Conservation (phyloP, 2,113 vertebrate species). For the Hucho hucho region DNA sequence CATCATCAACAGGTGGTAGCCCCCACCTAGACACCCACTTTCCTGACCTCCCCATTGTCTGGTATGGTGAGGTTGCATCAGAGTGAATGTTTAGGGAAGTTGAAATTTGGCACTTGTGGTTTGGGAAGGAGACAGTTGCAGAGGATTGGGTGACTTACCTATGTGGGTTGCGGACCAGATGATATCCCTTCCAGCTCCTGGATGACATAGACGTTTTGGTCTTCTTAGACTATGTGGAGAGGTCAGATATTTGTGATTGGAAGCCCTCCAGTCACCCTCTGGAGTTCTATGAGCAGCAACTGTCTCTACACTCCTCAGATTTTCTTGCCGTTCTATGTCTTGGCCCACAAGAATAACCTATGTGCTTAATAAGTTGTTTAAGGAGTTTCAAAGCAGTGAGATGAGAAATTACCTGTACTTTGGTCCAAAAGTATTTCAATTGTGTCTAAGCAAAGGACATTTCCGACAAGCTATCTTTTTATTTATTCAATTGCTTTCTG, state of each 20-base stretch:
- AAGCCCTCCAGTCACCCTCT: neutral
- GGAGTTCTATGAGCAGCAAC: neutral
- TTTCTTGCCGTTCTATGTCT: neutral
- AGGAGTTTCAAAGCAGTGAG: neutral
- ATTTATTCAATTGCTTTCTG: constrained; percentile 2
- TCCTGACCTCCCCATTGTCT: neutral
- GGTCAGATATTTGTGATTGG: neutral
- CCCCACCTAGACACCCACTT: constrained; percentile 40
- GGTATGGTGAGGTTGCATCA: neutral
- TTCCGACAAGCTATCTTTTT: neutral
- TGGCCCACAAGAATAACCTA: neutral
- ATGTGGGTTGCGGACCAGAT: neutral
- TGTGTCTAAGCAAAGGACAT: neutral
- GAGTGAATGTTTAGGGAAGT: neutral
- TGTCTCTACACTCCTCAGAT: neutral
- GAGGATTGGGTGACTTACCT: neutral
- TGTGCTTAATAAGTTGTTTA: neutral
- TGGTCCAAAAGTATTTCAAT: neutral
- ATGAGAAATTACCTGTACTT: neutral
- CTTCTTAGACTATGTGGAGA: neutral
- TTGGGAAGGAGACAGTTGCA: neutral
- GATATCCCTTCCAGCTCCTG: neutral
- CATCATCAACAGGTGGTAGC: constrained; percentile 99
- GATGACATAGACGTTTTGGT: neutral
- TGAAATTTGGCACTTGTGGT: neutral